A percentile compares a stretch with the other conserved stretches of the same genome.
These are phyloP conservation scores for Macrosoma leucophasiata DNA, from an alignment of 2,888 invertebrate genomes.

Conservation along the genomic window DNA sequence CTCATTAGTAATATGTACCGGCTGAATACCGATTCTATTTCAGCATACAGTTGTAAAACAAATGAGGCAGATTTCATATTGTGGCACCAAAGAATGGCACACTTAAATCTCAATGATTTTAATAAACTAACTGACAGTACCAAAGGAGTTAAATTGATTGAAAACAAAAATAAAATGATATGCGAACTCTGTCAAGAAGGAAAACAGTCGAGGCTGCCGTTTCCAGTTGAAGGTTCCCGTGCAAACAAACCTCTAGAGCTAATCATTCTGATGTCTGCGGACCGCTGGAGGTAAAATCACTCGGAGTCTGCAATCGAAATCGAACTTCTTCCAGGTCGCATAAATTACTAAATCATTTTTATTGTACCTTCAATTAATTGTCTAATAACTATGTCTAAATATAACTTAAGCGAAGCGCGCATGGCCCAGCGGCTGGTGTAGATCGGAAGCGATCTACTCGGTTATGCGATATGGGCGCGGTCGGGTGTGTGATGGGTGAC, in stretches of 20 bases:
- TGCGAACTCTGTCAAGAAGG: constrained; percentile 18
- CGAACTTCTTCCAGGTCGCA: too few species aligned
- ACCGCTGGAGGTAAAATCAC: constrained; percentile 5
- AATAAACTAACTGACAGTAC: constrained; percentile 14
- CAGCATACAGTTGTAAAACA: constrained; percentile 5
- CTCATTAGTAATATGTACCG: constrained; percentile 18
- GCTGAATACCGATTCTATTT: constrained; percentile 9
- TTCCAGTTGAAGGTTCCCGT: constrained; percentile 12
- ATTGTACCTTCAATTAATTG: too few species aligned
- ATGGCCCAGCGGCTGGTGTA: too few species aligned
- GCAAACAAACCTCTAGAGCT: constrained; percentile 25
- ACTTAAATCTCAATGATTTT: constrained; percentile 15
- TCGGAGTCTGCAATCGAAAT: too few species aligned
- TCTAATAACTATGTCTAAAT: too few species aligned
- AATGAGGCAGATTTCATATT: constrained; percentile 6
- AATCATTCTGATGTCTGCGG: constrained; percentile 23
- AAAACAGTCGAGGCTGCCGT: constrained; percentile 19
- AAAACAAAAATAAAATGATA: constrained; percentile 7
- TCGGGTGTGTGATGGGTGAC: too few species aligned
- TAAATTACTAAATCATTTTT: too few species aligned
- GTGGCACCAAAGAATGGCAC: constrained; percentile 20
- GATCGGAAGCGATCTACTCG: too few species aligned
- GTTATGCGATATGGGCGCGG: too few species aligned
- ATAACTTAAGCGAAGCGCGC: too few species aligned
- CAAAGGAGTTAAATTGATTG: constrained; percentile 13